Evolutionary conservation across 2,797 vertebrate species (phyloP).

Genomic region (Artibeus lituratus): DNA sequence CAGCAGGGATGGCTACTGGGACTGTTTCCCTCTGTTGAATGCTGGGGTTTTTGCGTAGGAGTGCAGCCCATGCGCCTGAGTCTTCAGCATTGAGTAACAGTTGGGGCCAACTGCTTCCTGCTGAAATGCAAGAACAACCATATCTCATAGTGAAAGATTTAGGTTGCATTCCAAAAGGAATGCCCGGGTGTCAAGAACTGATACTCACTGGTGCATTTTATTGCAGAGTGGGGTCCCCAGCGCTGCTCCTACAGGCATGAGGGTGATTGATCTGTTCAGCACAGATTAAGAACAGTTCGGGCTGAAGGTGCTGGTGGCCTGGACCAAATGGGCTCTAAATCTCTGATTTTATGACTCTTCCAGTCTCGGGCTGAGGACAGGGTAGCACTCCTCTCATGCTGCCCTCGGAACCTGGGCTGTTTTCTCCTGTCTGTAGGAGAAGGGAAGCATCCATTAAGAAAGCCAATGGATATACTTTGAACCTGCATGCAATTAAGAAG

Average conservation of each 20-base stretch:
- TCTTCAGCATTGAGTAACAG: background rate
- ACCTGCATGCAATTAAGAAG: slow-evolving; percentile 34
- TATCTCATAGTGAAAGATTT: background rate
- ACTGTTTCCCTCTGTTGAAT: slow-evolving; percentile 6
- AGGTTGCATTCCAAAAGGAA: background rate
- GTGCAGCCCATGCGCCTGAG: background rate
- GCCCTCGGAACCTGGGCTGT: background rate
- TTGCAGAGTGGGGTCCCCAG: background rate
- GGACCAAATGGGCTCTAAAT: background rate
- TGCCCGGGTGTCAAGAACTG: background rate
- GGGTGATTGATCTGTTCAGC: background rate
- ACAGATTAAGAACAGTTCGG: background rate
- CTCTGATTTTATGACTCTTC: background rate
- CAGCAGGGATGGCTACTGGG: background rate
- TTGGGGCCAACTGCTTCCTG: background rate
- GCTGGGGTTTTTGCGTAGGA: background rate
- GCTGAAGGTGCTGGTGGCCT: background rate
- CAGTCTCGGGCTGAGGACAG: background rate
- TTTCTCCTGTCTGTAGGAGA: slow-evolving; percentile 12
- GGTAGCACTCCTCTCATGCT: background rate
- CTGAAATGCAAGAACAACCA: background rate
- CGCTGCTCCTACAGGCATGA: background rate
- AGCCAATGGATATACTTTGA: slow-evolving; percentile 10
- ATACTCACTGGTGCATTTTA: background rate
- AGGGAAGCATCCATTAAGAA: slow-evolving; percentile 39